Conservation (phyloP, 35 echinoderm and acorn worm species). For the Lytechinus pictus region DNA sequence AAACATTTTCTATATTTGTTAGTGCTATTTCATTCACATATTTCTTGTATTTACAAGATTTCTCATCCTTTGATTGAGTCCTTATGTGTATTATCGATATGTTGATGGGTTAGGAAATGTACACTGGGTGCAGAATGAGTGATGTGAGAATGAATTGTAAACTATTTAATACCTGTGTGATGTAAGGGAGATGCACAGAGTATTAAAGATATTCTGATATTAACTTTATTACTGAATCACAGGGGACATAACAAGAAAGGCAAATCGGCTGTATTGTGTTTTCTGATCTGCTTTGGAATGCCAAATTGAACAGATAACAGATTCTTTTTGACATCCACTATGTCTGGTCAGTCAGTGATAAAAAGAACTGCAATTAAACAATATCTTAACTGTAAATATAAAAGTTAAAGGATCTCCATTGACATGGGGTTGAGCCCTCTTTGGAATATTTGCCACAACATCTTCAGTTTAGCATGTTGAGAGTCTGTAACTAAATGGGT, state of each 20-base stretch:
- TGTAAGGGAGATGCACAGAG: neutral
- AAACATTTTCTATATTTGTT: no score
- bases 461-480: neutral
- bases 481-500: neutral
- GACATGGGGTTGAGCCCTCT: neutral
- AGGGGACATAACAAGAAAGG: neutral
- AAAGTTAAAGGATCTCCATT: neutral
- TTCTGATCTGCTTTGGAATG: neutral
- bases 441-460: neutral
- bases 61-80: no score
- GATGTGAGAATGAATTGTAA: neutral
- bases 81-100: neutral
- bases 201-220: neutral
- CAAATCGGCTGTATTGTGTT: neutral
- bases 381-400: neutral
- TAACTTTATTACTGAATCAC: neutral
- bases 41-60: no score
- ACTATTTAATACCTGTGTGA: neutral
- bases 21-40: no score
- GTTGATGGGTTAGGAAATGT: neutral
- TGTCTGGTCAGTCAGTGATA: constrained; percentile 1
- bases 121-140: neutral
- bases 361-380: neutral
- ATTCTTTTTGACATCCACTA: neutral
- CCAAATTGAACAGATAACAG: neutral